A percentile compares a stretch with the other conserved stretches of the same genome.
phyloP scores from a whole-genome alignment of 2,113 vertebrate species.

The Sialia sialis region DNA sequence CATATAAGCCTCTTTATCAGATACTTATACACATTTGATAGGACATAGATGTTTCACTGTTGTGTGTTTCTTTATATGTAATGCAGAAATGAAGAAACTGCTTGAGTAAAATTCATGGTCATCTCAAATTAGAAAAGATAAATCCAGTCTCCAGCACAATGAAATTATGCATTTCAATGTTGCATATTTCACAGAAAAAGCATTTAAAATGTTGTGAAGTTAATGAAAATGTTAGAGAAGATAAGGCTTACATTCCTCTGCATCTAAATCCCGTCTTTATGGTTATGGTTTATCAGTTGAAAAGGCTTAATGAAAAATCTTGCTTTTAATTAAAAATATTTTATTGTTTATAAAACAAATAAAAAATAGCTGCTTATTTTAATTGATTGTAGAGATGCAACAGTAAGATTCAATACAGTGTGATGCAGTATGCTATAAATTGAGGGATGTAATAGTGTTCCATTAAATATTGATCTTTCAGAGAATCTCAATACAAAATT shows the following conservation, averaged over 20 bases:
- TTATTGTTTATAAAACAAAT: neutral
- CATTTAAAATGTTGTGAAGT: neutral
- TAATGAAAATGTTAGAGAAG: neutral
- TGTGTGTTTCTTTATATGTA: neutral
- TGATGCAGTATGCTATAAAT: conserved; percentile 4
- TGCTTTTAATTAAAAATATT: conserved; percentile 17
- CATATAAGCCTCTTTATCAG: neutral
- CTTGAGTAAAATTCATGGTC: neutral
- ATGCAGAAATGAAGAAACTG: neutral
- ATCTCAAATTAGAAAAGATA: neutral
- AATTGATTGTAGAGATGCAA: neutral
- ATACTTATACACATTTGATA: neutral
- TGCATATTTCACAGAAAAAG: neutral
- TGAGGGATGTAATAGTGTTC: neutral
- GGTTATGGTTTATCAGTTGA: neutral
- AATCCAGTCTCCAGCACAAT: neutral
- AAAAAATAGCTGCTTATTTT: conserved; percentile 15
- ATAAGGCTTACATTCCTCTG: neutral
- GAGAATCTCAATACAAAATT: conserved; percentile 39
- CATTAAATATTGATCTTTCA: conserved; percentile 45
- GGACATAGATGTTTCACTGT: neutral
- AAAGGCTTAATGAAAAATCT: neutral
- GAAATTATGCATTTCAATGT: neutral
- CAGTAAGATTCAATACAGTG: neutral
- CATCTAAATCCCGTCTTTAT: neutral